Base-by-base conservation (phyloP, 2,113 vertebrate species). In the Podilymbus podiceps region DNA sequence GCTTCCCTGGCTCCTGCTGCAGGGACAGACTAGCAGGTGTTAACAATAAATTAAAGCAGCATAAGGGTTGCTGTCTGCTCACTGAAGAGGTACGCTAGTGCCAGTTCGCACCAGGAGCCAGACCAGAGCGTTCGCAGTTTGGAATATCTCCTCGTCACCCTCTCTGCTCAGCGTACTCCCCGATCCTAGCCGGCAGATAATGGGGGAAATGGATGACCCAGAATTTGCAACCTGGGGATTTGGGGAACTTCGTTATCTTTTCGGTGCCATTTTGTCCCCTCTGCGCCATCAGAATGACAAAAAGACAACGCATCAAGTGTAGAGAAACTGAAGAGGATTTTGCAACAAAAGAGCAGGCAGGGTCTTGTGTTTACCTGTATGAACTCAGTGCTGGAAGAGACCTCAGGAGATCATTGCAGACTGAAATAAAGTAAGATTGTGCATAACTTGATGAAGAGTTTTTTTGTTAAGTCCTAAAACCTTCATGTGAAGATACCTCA, bases 341-440 rank as follows among this genome's bases (percentile, higher is more conserved):
- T 58, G 30, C 52, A 89, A 20, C 7, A 44, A 21, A 64, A 40
- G 28, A 80, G 8, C 11, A 38, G 52, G 30, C 14, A 12, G 3
- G 8, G 7, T 31, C 27, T 87, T 84, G 19, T 40, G n/a, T 62
- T 72, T n/a, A 78, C 33, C 8, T 31, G 15, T 38, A 10, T 9
- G 11, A 40, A 78, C 24, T 71, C 16, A 50, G 22, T 3, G 14
- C 47, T 67, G 46, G 38, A 31, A 30, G 50, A 87, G 35, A 81
- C 27, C 30, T 12, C 30, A 9, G 68, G 28, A 58, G 10, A 38
- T n/a, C 27, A 27, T 2, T 0, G 0, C 35, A 60, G n/a, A 18
- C 11, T 60, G 15, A 33, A 80, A 22, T 11, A 38, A 55, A 50
- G 27, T 8, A 53, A 71, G n/a, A 50, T 42, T n/a, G 52, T 3